Conservation (phyloP, 2,797 vertebrate species). For the Rhinichthys osculus region DNA sequence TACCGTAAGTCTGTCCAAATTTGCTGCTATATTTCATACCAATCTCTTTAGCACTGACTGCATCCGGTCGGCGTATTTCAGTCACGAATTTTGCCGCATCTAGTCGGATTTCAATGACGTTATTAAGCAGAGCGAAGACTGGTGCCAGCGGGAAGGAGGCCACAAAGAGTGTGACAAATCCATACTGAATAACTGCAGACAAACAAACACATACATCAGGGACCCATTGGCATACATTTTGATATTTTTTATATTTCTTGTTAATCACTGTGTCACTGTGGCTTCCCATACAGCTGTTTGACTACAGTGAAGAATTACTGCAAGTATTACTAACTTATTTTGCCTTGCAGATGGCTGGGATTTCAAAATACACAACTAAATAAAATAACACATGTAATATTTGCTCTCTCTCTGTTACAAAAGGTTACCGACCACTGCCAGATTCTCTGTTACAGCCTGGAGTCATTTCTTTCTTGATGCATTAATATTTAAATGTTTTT, state of each 20-base stretch:
- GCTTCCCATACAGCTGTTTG: background rate
- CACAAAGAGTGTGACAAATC: constrained; percentile 96
- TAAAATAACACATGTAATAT: background rate
- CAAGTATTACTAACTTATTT: background rate
- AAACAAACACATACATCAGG: constrained; percentile 43
- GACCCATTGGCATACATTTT: background rate
- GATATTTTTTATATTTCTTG: background rate
- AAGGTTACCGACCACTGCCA: background rate
- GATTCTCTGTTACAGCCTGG: background rate
- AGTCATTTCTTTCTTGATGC: background rate
- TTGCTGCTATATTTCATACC: constrained; percentile 74
- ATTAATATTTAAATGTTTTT: too few species aligned
- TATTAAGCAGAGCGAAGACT: constrained; percentile 94
- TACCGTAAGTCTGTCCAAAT: constrained; percentile 1
- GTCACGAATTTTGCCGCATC: constrained; percentile 95
- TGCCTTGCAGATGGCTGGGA: background rate
- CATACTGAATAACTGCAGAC: constrained; percentile 92
- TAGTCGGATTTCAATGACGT: constrained; percentile 94
- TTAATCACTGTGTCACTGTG: background rate
- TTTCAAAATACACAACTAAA: background rate
- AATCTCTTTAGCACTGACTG: constrained; percentile 93
- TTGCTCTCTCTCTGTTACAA: background rate
- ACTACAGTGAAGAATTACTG: background rate
- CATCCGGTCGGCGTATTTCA: constrained; percentile 89
- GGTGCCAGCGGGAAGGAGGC: constrained; percentile 96